These are phyloP conservation scores for Dorcus hopei DNA, from an alignment of 2,888 invertebrate genomes.

Conservation along the genomic window DNA sequence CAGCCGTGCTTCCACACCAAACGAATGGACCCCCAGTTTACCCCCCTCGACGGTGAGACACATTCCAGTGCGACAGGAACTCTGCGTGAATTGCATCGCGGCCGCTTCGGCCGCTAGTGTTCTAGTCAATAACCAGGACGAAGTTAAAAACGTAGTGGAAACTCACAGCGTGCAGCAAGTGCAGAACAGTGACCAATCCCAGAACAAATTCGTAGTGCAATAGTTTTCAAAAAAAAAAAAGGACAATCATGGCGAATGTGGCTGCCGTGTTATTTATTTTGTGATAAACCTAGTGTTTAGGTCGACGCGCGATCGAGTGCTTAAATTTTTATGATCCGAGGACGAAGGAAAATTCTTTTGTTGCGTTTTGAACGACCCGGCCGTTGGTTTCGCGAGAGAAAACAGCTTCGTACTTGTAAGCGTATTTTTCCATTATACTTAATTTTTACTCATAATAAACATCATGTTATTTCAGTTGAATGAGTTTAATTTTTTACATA, in stretches of 20 bases:
- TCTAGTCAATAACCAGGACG: constrained; percentile 20
- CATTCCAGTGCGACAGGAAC: constrained; percentile 38
- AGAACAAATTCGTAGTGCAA: not conserved
- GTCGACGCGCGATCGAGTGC: not conserved
- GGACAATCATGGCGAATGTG: not conserved
- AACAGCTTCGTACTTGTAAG: too few species aligned
- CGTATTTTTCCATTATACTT: not conserved
- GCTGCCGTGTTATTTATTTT: not conserved
- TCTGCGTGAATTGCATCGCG: constrained; percentile 44
- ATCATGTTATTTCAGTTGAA: too few species aligned
- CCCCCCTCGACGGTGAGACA: constrained; percentile 22
- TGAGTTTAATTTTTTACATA: too few species aligned
- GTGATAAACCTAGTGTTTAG: not conserved
- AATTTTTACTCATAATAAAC: not conserved
- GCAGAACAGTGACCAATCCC: not conserved
- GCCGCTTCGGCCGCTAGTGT: constrained; percentile 27
- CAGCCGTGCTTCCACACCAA: constrained; percentile 62
- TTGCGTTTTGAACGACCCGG: not conserved
- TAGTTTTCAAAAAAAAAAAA: not conserved
- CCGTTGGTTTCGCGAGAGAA: not conserved
- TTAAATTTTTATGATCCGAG: not conserved
- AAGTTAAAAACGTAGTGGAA: not conserved
- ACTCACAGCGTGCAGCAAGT: not conserved
- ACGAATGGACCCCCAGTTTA: constrained; percentile 61
- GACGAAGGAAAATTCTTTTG: not conserved